Base-by-base conservation (phyloP, 2,888 invertebrate species). In the Drosophila falleni region DNA sequence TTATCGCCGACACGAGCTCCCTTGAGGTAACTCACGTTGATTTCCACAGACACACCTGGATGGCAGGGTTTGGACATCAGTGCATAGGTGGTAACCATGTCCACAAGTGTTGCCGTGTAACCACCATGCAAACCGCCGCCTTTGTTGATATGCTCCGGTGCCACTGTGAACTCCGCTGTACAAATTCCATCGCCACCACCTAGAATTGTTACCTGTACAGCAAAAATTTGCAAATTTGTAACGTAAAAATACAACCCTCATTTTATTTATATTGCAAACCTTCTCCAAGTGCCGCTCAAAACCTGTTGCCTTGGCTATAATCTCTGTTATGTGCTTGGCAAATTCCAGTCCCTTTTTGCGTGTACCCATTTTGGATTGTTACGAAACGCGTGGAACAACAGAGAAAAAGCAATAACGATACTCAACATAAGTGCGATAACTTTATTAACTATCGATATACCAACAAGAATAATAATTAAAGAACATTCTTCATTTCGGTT, bases 51-150 rank as follows among this genome's bases (percentile, higher is more conserved):
- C 0, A 97, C 96, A 23, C 97, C 97, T 59, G 96, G 94, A 37
- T 93, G 93, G 8, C 94, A 93, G 46, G 93, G 94, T 83, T 95
- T 94, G 0, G 96, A 95, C 89, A 96, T 94, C 3, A 98, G 91
- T 0, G 97, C 97, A 89, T 95, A 95, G 0, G 96, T 96, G 3
- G 97, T 97, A 16, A 97, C 92, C 59, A 93, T 93, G 90, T 97
- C 96, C 13, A 92, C 82, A 16, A 98, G 90, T 0, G 96, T 96
- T 5, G 96, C 95, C 5, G 96, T 96, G 83, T 96, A 95, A 13
- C 97, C 98, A 5, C 98, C 98, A 90, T 98, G 98, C 2, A 98
- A 91, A 0, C 95, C 95, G 1, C 97, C 97, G 5, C 94, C 95
- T 29, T 93, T 91, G 91, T 98, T 98, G 1, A 95, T 92, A 89